Conservation (phyloP, 2,888 invertebrate species). For the Diogma glabrata region DNA sequence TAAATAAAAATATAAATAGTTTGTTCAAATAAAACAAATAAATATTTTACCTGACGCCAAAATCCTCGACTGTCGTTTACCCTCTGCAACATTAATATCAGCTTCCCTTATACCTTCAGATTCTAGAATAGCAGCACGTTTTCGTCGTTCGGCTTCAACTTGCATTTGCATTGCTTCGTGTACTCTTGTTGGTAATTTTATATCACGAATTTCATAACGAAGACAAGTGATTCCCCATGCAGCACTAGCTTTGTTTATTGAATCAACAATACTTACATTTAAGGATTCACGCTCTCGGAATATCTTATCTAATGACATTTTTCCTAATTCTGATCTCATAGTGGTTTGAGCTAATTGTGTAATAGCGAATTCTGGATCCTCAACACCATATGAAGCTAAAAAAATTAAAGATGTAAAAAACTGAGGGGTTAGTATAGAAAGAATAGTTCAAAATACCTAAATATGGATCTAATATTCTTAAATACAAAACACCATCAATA, state of each 20-base stretch:
- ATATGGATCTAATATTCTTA: constrained; percentile 88
- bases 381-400: constrained; percentile 88
- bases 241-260: constrained; percentile 95
- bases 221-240: constrained; percentile 97
- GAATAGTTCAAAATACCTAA: constrained; percentile 41
- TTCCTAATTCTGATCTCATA: constrained; percentile 97
- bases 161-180: constrained; percentile 99
- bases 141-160: constrained; percentile 95
- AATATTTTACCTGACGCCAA: too few species aligned
- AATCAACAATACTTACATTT: constrained; percentile 87
- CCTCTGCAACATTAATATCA: constrained; percentile 96
- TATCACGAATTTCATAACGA: constrained; percentile 82
- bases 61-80: constrained; percentile 82
- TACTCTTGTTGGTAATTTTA: constrained; percentile 67
- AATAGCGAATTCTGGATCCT: constrained; percentile 98
- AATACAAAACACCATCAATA: constrained; percentile 94
- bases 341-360: constrained; percentile 99
- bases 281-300: constrained; percentile 93
- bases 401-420: constrained; percentile 14
- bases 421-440: too few species aligned
- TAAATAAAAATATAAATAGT: constrained; percentile 26
- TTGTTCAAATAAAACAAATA: background rate
- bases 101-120: constrained; percentile 88
- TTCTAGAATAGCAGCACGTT: constrained; percentile 92
- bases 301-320: constrained; percentile 92